A percentile compares a stretch with the other conserved stretches of the same genome.
phyloP scores from a whole-genome alignment of 1,140 invertebrate genomes.

The Drosophila saltans region DNA sequence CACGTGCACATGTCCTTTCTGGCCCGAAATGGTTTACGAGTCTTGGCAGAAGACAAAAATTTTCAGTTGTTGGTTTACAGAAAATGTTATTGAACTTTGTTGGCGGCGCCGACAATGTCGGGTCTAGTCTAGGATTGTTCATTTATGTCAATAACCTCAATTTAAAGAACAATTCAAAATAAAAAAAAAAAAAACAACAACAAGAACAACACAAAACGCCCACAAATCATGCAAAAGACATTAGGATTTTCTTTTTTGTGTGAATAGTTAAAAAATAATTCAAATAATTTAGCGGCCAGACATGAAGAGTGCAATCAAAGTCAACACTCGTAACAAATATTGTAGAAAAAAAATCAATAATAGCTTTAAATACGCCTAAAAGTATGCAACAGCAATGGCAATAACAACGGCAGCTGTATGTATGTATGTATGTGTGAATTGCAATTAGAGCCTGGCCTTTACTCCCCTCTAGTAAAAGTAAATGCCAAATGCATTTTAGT shows the following conservation, averaged over 20 bases:
- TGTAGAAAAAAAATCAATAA: slow-evolving; percentile 46
- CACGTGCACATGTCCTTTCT: slow-evolving; percentile 70
- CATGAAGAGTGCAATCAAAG: slow-evolving; percentile 42
- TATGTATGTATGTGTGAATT: background rate
- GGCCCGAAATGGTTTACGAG: slow-evolving; percentile 63
- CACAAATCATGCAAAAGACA: slow-evolving; percentile 58
- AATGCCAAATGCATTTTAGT: slow-evolving; percentile 57
- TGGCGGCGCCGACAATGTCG: slow-evolving; percentile 40
- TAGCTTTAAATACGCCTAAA: slow-evolving; percentile 41
- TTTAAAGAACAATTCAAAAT: slow-evolving; percentile 24
- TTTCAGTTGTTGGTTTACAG: slow-evolving; percentile 35
- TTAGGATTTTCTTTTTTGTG: slow-evolving; percentile 50
- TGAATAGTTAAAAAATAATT: slow-evolving; percentile 49
- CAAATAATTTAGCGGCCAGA: slow-evolving; percentile 41
- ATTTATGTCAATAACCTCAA: slow-evolving; percentile 60
- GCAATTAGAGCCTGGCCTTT: slow-evolving; percentile 7
- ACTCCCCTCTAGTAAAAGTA: slow-evolving; percentile 35
- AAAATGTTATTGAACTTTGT: slow-evolving; percentile 71
- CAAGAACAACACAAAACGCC: slow-evolving; percentile 18
- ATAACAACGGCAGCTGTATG: slow-evolving; percentile 1
- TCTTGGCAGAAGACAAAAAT: slow-evolving; percentile 29
- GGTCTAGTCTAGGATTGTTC: slow-evolving; percentile 40
- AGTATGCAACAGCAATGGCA: slow-evolving; percentile 24
- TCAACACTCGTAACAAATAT: slow-evolving; percentile 3
- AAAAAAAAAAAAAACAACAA: too few relatives aligned